Conservation (phyloP, 2,888 invertebrate genomes). For the Eupithecia dodoneata region DNA sequence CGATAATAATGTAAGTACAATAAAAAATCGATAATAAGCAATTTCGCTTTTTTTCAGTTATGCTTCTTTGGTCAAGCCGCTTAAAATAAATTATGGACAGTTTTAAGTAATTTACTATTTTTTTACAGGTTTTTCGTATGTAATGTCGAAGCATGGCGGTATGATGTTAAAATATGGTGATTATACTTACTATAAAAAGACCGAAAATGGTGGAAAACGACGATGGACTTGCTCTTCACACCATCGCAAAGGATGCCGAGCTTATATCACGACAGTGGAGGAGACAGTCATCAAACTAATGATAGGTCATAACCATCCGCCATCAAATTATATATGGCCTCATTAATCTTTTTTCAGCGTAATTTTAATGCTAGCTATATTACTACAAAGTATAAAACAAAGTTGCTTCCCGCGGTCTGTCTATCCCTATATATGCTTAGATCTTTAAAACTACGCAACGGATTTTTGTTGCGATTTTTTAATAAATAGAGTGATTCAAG, state of each 20-base stretch:
- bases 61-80: background rate
- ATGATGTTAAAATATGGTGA: constrained; percentile 1
- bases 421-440: no score
- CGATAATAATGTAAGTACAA: background rate
- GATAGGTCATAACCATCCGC: background rate
- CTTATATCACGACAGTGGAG: constrained; percentile 38
- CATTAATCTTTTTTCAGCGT: no score
- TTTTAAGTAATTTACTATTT: background rate
- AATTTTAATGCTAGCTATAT: no score
- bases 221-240: constrained; percentile 7
- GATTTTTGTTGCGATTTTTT: no score
- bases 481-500: no score
- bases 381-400: no score
- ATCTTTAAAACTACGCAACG: no score
- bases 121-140: constrained; percentile 4
- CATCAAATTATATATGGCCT: background rate
- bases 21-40: background rate
- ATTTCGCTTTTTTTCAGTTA: background rate
- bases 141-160: background rate
- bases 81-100: background rate
- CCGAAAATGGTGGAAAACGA: constrained; percentile 18
- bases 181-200: constrained; percentile 8
- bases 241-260: constrained; percentile 9
- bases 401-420: no score
- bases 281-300: constrained; percentile 26